Percentiles rank a stretch among this genome's conserved stretches.
phyloP scores from a whole-genome alignment of 1,140 invertebrate genomes.

The Caenorhabditis latens region DNA sequence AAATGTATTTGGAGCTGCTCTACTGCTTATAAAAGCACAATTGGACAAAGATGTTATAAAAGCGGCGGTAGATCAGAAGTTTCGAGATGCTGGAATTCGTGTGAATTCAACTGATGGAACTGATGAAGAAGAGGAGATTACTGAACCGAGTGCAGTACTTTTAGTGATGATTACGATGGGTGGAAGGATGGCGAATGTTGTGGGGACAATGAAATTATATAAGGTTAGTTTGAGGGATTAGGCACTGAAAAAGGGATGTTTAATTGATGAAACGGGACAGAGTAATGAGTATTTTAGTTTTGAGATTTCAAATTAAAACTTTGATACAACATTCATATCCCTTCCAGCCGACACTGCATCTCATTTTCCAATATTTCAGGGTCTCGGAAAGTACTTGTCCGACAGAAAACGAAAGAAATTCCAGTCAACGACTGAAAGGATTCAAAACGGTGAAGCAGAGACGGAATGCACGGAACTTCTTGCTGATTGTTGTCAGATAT shows the following conservation, averaged over 20 bases:
- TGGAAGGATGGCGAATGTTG: constrained; percentile 60
- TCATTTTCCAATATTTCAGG: constrained; percentile 32
- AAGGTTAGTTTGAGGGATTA: constrained; percentile 29
- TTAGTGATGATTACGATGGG: constrained; percentile 61
- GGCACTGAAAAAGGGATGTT: too few species aligned
- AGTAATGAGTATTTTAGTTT: too few species aligned
- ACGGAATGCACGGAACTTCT: constrained; percentile 59
- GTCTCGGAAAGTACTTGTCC: constrained; percentile 54
- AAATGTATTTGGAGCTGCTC: constrained; percentile 54
- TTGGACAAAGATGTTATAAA: constrained; percentile 59
- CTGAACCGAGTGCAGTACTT: constrained; percentile 54
- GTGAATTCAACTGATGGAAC: constrained; percentile 32
- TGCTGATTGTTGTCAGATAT: constrained; percentile 58
- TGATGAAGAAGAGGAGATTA: constrained; percentile 27
- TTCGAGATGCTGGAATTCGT: constrained; percentile 58
- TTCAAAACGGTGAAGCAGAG: constrained; percentile 61
- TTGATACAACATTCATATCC: too few species aligned
- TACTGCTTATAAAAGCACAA: constrained; percentile 59
- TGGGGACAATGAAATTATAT: constrained; percentile 62
- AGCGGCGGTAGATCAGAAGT: constrained; percentile 58
- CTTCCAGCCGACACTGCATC: too few species aligned
- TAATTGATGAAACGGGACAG: too few species aligned
- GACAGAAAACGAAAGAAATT: constrained; percentile 60
- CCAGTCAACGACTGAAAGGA: constrained; percentile 58
- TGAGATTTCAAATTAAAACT: too few species aligned